phyloP scores from a whole-genome alignment of 2,888 invertebrate species.

The Cistogaster globosa region DNA sequence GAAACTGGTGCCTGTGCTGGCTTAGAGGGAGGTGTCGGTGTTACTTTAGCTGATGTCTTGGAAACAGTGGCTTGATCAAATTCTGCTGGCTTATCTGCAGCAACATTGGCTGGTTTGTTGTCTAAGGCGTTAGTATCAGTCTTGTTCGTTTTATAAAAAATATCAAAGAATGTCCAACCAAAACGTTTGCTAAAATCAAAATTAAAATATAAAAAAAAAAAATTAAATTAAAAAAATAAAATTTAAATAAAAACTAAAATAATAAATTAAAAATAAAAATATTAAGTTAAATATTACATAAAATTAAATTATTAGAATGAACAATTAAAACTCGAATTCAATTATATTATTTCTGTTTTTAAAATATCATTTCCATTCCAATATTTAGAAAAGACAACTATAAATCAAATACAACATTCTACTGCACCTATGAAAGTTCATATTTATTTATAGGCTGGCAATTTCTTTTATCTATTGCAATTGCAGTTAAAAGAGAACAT shows the following conservation, averaged over 20 bases:
- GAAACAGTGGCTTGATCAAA: constrained; percentile 36
- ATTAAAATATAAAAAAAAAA: constrained; percentile 72
- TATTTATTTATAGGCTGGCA: constrained; percentile 49
- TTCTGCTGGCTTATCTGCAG: constrained; percentile 43
- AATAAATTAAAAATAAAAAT: constrained; percentile 32
- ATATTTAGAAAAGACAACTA: constrained; percentile 17
- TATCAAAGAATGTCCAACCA: constrained; percentile 81
- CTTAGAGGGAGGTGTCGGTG: constrained; percentile 52
- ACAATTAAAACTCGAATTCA: background rate
- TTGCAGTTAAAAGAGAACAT: constrained; percentile 44
- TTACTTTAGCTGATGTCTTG: constrained; percentile 52
- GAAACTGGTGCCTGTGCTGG: constrained; percentile 35
- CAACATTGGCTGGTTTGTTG: constrained; percentile 67
- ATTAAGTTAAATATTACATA: constrained; percentile 19
- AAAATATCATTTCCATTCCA: constrained; percentile 14
- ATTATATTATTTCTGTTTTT: constrained; percentile 12
- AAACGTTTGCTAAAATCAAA: constrained; percentile 81
- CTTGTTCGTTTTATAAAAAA: constrained; percentile 79
- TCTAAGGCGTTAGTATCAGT: constrained; percentile 77
- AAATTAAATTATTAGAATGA: background rate
- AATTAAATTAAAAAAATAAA: constrained; percentile 66
- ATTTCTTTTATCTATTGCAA: constrained; percentile 53
- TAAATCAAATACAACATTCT: constrained; percentile 33
- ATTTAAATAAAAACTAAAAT: constrained; percentile 44
- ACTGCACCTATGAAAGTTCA: constrained; percentile 52